Evolutionary conservation across 35 echinoderm and acorn worm genomes (phyloP), one percentile per base, ranked within the genome.

Genomic region (Strongylocentrotus purpuratus): DNA sequence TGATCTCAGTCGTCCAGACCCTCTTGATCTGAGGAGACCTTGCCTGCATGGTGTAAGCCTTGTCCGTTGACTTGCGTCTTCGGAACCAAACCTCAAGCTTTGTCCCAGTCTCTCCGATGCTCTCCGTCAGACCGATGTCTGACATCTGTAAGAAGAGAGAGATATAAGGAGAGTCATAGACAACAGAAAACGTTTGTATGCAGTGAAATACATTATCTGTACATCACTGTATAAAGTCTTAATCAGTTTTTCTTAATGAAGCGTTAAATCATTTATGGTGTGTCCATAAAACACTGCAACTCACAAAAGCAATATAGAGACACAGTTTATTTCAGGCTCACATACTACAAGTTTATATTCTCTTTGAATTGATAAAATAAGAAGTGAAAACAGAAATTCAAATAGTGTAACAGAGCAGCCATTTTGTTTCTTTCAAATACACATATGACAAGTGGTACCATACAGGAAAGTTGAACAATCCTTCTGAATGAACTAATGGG

Each of bases 121-220:
- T 99, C 88, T 99, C 98, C 65, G 98, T 99, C 47, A 99, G 91
- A 60, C 98, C 98, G 87, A 97, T 97, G 59, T 99, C 98, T n/a
- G 95, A 95, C 90, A 97, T 97, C 98, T 99, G 95, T 46, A 58
- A 50, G 46, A 95, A 32, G 35, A 41, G 35, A 41, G 33, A 35
- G 14, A 61, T 22, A 55, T 93, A 60, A 46, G 2, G 28, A 93
- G 52, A 60, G 22, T 8, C 10, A 28, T 92, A n/a, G 5, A 33
- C 20, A 48, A 55, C 7, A 18, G 7, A 18, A 25, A 52, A n/a
- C 41, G 25, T 41, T 32, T 12, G n/a, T 9, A 31, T 32, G 11
- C 48, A 31, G 9, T 46, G 46, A 31, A 32, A 31, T 9, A 31
- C 1, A 93, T 31, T 41, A 31, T 2, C 28, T 25, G 9, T 9